Evolutionary conservation across 2,888 invertebrate genomes (phyloP).

Genomic region (Eurois occulta): DNA sequence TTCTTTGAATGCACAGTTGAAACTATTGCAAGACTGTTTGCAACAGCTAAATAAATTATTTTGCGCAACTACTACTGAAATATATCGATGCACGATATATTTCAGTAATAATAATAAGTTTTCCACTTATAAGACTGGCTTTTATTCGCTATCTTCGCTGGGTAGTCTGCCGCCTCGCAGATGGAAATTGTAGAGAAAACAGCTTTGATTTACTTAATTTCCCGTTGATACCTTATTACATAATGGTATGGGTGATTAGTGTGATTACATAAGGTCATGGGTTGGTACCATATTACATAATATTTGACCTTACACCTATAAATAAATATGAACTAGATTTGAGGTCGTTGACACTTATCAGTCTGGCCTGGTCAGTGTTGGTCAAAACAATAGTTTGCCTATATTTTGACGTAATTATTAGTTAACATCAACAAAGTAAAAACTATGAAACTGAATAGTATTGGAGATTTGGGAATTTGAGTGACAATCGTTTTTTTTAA

Average conservation of each 20-base stretch:
- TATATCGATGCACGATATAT: background rate
- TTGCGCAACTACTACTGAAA: too few species aligned
- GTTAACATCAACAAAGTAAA: background rate
- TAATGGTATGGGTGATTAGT: too few species aligned
- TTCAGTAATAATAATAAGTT: background rate
- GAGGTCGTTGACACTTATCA: too few species aligned
- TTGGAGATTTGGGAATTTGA: background rate
- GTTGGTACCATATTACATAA: too few species aligned
- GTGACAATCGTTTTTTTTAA: background rate
- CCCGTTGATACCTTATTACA: too few species aligned
- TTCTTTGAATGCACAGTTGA: background rate
- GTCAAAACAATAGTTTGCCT: too few species aligned
- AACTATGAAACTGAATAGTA: background rate
- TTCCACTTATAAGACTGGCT: background rate
- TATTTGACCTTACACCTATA: background rate
- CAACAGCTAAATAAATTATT: background rate
- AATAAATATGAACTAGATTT: background rate
- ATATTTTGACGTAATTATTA: background rate
- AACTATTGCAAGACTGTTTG: background rate
- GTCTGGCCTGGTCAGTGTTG: too few species aligned
- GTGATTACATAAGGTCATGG: too few species aligned
- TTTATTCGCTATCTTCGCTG: background rate
- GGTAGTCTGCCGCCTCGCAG: background rate
- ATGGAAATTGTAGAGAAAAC: background rate
- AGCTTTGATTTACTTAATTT: background rate